Base-by-base conservation (phyloP, 1,140 invertebrate species). In the Eulimnadia texana region DNA sequence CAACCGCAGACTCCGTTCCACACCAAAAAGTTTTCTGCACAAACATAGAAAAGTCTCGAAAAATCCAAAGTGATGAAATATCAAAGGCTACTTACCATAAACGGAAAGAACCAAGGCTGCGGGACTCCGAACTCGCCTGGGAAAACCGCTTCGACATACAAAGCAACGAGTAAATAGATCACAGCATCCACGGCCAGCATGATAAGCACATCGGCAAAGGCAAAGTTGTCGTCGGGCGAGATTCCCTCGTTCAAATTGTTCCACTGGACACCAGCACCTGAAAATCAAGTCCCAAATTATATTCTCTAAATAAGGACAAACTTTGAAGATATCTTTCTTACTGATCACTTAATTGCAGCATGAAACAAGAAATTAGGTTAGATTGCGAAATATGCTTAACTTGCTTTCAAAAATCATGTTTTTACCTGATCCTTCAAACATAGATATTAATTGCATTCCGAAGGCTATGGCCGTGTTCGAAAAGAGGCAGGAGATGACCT, bases 401-500 rank as follows among this genome's bases (percentile, higher is more conserved):
- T n/a, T n/a, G n/a, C n/a, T n/a, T n/a, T n/a, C n/a, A n/a, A n/a
- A n/a, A n/a, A n/a, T n/a, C n/a, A n/a, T n/a, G 27, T 74, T 68
- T 75, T 78, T 78, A 69, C 81, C 81, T 66, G 77, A 77, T 68
- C 79, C 79, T 78, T 88, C 82, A 70, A 80, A 77, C 67, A 77
- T 73, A 49, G 84, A 61, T 63, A 85, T 80, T 19, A 88, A 72
- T 64, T 72, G 72, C 65, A 85, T 83, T 3, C 84, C 86, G 68
- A 82, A 85, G 0, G 83, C 81, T 81, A 91, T 85, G 1, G 83
- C 85, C 1, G 85, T 82, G 67, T 87, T 89, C 3, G 80, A 80
- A 47, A 81, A 77, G 9, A 90, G 69, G 67, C 82, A 82, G 23
- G 78, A 74, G 16, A 76, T 50, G 0, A 82, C 62, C 68, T 85